Conservation (phyloP, 2,888 invertebrate species). For the Mimumesa dahlbomi region DNA sequence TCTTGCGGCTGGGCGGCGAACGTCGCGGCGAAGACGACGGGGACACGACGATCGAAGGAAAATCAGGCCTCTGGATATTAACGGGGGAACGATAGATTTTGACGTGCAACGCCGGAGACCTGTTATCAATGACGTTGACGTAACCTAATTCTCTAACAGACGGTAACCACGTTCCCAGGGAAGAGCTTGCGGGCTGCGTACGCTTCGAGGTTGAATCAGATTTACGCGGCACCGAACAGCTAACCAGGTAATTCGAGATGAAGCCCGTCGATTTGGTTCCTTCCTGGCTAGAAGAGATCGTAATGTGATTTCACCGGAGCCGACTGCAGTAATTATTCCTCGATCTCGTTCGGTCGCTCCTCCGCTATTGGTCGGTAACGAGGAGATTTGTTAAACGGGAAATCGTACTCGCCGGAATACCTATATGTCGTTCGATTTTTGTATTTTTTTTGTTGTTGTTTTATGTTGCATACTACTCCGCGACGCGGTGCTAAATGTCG, state of each 20-base stretch:
- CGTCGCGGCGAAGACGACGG: neutral
- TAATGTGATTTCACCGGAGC: slow-evolving; percentile 50
- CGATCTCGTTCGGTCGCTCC: too few species aligned
- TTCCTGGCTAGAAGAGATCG: slow-evolving; percentile 49
- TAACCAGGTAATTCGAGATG: slow-evolving; percentile 53
- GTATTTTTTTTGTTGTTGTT: too few species aligned
- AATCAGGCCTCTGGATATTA: slow-evolving; percentile 39
- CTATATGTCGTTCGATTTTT: too few species aligned
- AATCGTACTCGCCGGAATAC: too few species aligned
- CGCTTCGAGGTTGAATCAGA: slow-evolving; percentile 52
- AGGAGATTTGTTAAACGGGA: too few species aligned
- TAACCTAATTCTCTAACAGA: slow-evolving; percentile 59
- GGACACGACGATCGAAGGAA: slow-evolving; percentile 19
- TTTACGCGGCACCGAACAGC: slow-evolving; percentile 47
- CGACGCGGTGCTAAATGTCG: too few species aligned
- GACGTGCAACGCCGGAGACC: slow-evolving; percentile 39
- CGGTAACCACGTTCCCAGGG: slow-evolving; percentile 50
- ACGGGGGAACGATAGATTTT: slow-evolving; percentile 46
- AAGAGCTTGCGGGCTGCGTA: slow-evolving; percentile 40
- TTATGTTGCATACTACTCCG: too few species aligned
- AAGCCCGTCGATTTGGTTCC: slow-evolving; percentile 43
- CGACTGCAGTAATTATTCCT: slow-evolving; percentile 52
- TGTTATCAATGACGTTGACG: slow-evolving; percentile 63
- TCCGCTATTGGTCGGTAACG: too few species aligned
- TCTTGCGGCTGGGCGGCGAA: neutral